Base-by-base conservation (phyloP, 2,113 vertebrate genomes). In the Daphoenositta chrysoptera region DNA sequence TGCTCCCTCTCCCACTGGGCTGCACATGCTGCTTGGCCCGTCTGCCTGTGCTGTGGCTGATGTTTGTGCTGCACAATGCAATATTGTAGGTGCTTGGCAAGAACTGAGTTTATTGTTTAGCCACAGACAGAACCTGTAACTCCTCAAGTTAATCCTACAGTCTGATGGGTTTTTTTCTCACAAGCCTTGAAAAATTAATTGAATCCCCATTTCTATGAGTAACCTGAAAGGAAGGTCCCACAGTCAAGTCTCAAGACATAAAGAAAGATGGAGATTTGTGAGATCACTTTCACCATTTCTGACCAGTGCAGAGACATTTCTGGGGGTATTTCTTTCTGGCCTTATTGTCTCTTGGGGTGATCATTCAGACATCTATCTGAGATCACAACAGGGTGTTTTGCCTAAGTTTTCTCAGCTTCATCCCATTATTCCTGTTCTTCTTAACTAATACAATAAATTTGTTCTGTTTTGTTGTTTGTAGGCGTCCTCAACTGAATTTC, bases 1-100 rank as follows among this genome's bases (percentile, higher is more conserved):
- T 51, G 64, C 37, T 69, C 19, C 10, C 47, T 61, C 61, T 87
- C 50, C 47, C 11, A 5, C 35, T 1, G 1, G 22, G 40, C 60
- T 42, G 17, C 54, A 30, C 0, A 0, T 31, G 68, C 63, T 89
- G 63, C 51, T 54, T 63, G 51, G 8, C 73, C 73, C 0, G 0
- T 19, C 61, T 60, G 75, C 30, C 75, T 87, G 54, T 37, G 28
- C 70, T 50, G 75, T 37, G 23, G 35, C 70, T 45, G 42, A 5
- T 7, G 12, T 30, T 71, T 69, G 12, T 47, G 89, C 75, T 37
- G 60, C 58, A 40, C 20, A 13, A 5, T 39, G 28, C 48, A 35
- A 51, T 40, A 40, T 21, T 45, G 31, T 15, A 87, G 54, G 31
- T 57, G 26, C 37, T 83, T 83, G 64, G 68, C 73, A 85, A 90